Evolutionary conservation across 2,113 vertebrate genomes (phyloP), one percentile per base, ranked within the genome.

Genomic region (Pholis gunnellus): DNA sequence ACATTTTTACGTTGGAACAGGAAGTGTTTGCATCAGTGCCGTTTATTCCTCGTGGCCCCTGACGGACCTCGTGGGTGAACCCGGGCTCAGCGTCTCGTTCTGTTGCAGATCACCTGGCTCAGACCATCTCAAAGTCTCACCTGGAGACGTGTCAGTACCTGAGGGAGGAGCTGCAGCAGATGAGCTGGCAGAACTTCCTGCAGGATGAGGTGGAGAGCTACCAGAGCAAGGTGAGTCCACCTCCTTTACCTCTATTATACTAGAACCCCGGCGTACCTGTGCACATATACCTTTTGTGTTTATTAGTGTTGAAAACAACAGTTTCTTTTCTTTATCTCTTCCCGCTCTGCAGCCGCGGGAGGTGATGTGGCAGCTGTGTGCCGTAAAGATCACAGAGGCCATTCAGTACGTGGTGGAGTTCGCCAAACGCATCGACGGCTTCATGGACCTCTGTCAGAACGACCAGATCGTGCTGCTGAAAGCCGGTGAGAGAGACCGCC

Each of bases 401-500:
- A 97, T 98, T 69, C 97, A 98, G 94, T 98, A 98, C 20, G 97
- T 98, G 92, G 97, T 98, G 94, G 97, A 98, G 94, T 98, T 98
- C 82, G 97, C 97, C 94, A 98, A 98, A 91, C 97, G 97, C 88
- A 98, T 98, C 56, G 97, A 98, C 82, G 97, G 97, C 87, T 98
- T 98, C 92, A 98, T 98, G 97, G 97, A 98, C 79, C 95, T 98
- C 89, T 98, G 97, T 96, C 97, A 98, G 92, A 98, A 98, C 1
- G 97, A 98, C 95, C 97, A 98, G 94, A 98, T 98, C 65, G 97
- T 98, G 85, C 96, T 98, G 95, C 95, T 98, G 83, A 98, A 98
- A 96, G 97, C 97, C 92, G 97, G 97, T 98, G 94, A 72, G 93
- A 34, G 5, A 34, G 34, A 34, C 5, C 34, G 34, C 34, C 34